Evolutionary conservation across 2,888 invertebrate genomes (phyloP), one percentile per base, ranked within the genome.

Genomic region (Drosophila tanythrix): DNA sequence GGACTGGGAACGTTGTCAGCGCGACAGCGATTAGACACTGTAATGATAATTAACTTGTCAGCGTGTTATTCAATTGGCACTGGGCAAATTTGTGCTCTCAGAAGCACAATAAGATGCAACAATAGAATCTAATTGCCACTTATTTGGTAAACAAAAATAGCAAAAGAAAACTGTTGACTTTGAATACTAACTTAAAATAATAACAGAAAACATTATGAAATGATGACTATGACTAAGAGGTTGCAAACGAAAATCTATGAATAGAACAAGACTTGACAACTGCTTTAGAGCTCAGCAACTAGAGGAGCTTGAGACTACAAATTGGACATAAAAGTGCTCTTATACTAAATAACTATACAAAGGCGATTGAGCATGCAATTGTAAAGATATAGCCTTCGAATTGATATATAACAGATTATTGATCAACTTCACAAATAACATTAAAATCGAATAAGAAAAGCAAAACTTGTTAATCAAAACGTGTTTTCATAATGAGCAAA

Each of bases 21-120:
- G 59, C 18, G 56, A 43, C 61, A 62, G 52, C 66, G 69, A 80
- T 83, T 77, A 83, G 70, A 58, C 65, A 38, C 35, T 60, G 71
- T 66, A 74, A 76, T 74, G 59, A 79, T 68, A 88, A 89, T 87
- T 84, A 89, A 70, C 53, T 70, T 63, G 68, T 74, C 81, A 76
- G 66, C 66, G 52, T 70, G 61, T 62, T 61, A 55, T 40, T 58
- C 64, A 65, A 57, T 62, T 71, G 70, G 53, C 80, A 83, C 81
- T 61, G 13, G 60, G 65, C 70, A 68, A 73, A 70, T 62, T 73
- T 57, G 27, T 53, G 35, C 27, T 29, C 55, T 27, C 55, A 38
- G 29, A 43, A 33, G 21, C 31, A 74, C 51, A 63, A 67, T 53
- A 38, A 62, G 66, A 60, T 35, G n/a, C 50, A 72, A 68, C 25